A percentile compares a stretch with the other conserved stretches of the same genome.
phyloP scores from a whole-genome alignment of 2,888 invertebrate genomes.

The Rugalucina vietnamica region DNA sequence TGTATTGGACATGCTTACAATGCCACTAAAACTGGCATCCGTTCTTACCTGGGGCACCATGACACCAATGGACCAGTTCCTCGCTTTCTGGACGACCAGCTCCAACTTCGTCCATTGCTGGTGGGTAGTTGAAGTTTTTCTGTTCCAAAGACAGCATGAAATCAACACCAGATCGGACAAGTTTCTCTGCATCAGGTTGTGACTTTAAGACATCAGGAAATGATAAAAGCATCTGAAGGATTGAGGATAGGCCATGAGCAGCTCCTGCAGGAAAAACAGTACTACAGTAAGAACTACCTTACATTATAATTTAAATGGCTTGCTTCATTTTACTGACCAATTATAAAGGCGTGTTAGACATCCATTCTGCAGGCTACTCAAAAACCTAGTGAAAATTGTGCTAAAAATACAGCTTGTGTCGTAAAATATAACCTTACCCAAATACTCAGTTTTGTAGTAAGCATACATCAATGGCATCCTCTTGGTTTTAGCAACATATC shows the following conservation, averaged over 20 bases:
- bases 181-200: constrained; percentile 86
- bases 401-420: no score
- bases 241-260: constrained; percentile 88
- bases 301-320: no score
- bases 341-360: no score
- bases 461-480: constrained; percentile 88
- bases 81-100: constrained; percentile 84
- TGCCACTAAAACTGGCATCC: no score
- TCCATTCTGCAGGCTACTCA: no score
- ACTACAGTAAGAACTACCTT: no score
- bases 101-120: constrained; percentile 89
- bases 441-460: constrained; percentile 90
- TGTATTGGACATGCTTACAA: no score
- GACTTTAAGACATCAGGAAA: constrained; percentile 86
- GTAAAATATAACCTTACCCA: constrained; percentile 87
- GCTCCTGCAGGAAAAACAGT: constrained; percentile 85
- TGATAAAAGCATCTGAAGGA: constrained; percentile 88
- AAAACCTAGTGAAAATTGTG: no score
- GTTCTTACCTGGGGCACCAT: constrained; percentile 90
- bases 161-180: constrained; percentile 89
- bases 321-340: no score
- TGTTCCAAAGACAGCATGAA: constrained; percentile 89
- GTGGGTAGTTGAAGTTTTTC: constrained; percentile 90
- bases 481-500: constrained; percentile 87
- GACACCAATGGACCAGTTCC: constrained; percentile 95